Conservation (phyloP, 1,140 invertebrate species). For the Venturia canescens region DNA sequence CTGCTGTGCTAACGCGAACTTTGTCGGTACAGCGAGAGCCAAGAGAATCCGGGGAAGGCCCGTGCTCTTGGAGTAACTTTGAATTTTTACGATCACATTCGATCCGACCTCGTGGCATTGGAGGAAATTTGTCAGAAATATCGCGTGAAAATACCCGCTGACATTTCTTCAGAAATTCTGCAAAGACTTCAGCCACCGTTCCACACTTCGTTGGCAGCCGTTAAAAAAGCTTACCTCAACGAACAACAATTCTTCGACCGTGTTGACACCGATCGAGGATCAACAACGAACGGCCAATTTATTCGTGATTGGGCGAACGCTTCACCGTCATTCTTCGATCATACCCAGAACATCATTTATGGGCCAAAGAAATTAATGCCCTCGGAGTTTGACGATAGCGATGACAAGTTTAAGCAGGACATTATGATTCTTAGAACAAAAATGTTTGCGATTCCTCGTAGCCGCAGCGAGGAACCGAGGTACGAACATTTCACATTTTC, state of each 20-base stretch:
- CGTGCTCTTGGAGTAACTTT: not conserved
- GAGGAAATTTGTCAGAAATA: constrained; percentile 46
- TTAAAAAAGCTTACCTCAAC: not conserved
- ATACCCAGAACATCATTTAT: constrained; percentile 43
- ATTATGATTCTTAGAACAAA: constrained; percentile 46
- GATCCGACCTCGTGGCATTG: constrained; percentile 33
- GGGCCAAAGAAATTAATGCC: not conserved
- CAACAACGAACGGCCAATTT: not conserved
- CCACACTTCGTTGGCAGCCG: not conserved
- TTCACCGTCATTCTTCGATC: not conserved
- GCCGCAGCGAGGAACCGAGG: constrained; percentile 28
- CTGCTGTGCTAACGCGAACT: no score
- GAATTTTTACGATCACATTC: constrained; percentile 41
- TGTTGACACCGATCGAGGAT: not conserved
- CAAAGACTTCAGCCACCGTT: constrained; percentile 28
- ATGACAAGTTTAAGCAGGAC: constrained; percentile 55
- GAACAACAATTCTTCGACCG: not conserved
- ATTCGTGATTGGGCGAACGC: constrained; percentile 48
- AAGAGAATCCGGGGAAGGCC: not conserved
- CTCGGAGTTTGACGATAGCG: constrained; percentile 49
- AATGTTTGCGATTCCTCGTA: constrained; percentile 36
- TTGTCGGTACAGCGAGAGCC: not conserved
- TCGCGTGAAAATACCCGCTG: constrained; percentile 28
- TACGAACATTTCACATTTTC: constrained; percentile 2
- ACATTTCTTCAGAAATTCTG: constrained; percentile 16